These are phyloP conservation scores for Heteronetta atricapilla DNA, from an alignment of 2,113 vertebrate genomes.

Conservation along the genomic window DNA sequence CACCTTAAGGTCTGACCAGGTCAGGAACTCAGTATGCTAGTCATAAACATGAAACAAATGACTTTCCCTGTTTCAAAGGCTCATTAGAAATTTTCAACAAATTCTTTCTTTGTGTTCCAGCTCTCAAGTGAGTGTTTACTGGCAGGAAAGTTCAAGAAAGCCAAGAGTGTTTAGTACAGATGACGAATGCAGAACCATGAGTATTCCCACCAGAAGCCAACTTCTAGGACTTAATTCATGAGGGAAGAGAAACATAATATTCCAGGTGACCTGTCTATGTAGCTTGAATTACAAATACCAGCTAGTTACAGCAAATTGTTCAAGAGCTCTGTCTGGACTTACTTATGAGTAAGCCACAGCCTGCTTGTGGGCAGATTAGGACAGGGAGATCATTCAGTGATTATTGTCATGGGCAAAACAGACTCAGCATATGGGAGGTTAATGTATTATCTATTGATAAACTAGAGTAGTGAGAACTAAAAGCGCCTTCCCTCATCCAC, in stretches of 20 bases:
- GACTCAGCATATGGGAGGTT: not conserved
- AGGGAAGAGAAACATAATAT: not conserved
- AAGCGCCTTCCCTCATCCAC: not conserved
- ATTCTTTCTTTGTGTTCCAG: conserved; percentile 58
- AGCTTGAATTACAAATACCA: not conserved
- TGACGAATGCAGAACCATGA: not conserved
- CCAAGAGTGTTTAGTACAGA: not conserved
- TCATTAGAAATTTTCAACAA: conserved; percentile 35
- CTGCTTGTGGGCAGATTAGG: not conserved
- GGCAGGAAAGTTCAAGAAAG: conserved; percentile 27
- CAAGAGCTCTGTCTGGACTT: not conserved
- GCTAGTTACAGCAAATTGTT: not conserved
- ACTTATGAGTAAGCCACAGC: not conserved
- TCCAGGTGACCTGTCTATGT: not conserved
- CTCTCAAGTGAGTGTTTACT: conserved; percentile 51
- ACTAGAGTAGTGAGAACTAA: not conserved
- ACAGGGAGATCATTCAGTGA: not conserved
- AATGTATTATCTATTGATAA: not conserved
- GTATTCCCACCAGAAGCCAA: conserved; percentile 17
- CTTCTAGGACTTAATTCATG: not conserved
- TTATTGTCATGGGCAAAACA: not conserved
- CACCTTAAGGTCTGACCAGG: conserved; percentile 55
- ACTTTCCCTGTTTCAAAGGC: conserved; percentile 40
- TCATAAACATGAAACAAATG: conserved; percentile 32
- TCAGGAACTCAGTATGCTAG: conserved; percentile 39